phyloP scores from a whole-genome alignment of 2,113 vertebrate species.

The Spea bombifrons region DNA sequence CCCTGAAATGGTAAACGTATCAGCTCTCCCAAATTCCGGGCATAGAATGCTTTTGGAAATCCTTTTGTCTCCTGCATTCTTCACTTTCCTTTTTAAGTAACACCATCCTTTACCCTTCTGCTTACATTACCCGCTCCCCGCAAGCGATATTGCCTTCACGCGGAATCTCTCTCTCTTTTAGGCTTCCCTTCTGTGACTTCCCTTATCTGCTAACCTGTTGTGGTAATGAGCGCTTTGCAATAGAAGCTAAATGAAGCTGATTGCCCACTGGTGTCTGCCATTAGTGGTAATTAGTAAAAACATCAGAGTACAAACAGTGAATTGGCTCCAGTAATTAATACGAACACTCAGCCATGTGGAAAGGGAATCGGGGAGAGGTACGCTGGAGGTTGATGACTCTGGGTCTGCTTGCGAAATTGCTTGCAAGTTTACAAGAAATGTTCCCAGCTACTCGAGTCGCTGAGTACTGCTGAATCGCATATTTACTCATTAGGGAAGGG shows the following conservation, averaged over 20 bases:
- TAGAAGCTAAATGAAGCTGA: conserved; percentile 95
- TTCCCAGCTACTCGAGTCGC: neutral
- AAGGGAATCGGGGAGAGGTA: conserved; percentile 54
- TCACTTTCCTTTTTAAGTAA: too few species aligned
- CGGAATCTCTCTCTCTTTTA: neutral
- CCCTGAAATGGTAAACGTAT: too few species aligned
- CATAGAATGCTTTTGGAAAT: too few species aligned
- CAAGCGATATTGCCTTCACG: neutral
- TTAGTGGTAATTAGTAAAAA: conserved; percentile 99
- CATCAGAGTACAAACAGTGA: conserved; percentile 99
- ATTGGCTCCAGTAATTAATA: conserved; percentile 99
- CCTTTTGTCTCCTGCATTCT: neutral
- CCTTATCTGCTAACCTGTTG: conserved; percentile 47
- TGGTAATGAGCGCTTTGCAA: conserved; percentile 71
- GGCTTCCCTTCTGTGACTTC: conserved; percentile 14
- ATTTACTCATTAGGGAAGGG: neutral
- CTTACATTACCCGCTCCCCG: neutral
- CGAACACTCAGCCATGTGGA: conserved; percentile 82
- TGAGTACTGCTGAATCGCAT: neutral
- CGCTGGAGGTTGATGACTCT: conserved; percentile 24
- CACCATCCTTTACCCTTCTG: neutral
- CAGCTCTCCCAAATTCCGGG: too few species aligned
- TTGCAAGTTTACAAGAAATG: conserved; percentile 50
- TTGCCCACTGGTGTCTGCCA: conserved; percentile 90
- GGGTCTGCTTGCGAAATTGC: conserved; percentile 63